These are phyloP conservation scores for Varanus komodoensis DNA, from an alignment of 2,113 vertebrate species.

Conservation along the genomic window DNA sequence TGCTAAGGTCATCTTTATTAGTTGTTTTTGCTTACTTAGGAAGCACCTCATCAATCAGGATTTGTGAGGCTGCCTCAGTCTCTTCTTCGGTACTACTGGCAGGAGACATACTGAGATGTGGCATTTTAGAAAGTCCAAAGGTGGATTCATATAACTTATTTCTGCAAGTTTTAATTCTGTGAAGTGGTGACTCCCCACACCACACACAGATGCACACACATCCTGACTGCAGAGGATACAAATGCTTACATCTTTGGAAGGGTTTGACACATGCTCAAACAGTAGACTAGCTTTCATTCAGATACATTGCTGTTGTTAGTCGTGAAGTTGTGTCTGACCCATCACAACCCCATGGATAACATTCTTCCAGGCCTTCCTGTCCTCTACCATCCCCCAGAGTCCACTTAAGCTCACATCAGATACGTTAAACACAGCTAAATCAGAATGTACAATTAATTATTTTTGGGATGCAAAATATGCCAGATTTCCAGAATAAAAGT, in stretches of 20 bases:
- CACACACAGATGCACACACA: too few relatives aligned
- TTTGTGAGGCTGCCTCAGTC: conserved; percentile 35
- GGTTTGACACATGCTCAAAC: not conserved
- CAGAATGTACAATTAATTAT: not conserved
- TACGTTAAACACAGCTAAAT: not conserved
- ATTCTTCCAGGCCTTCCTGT: too few relatives aligned
- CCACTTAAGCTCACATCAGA: too few relatives aligned
- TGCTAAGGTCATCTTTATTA: conserved; percentile 64
- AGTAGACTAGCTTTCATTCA: not conserved
- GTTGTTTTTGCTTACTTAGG: conserved; percentile 60
- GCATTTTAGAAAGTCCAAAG: conserved; percentile 31
- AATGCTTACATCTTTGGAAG: not conserved
- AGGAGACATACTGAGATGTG: not conserved
- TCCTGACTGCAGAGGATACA: not conserved
- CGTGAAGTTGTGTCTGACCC: too few relatives aligned
- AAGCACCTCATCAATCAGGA: conserved; percentile 62
- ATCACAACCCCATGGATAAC: too few relatives aligned
- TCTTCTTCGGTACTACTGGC: not conserved
- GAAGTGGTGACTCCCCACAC: not conserved
- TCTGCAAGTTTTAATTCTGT: not conserved
- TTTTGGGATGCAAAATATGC: not conserved
- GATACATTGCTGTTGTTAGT: too few relatives aligned
- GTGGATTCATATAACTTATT: not conserved
- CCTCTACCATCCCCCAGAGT: too few relatives aligned
- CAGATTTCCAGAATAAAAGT: not conserved